A percentile compares a stretch with the other conserved stretches of the same genome.
phyloP scores from a whole-genome alignment of 2,797 vertebrate genomes.

The Salarias fasciatus region DNA sequence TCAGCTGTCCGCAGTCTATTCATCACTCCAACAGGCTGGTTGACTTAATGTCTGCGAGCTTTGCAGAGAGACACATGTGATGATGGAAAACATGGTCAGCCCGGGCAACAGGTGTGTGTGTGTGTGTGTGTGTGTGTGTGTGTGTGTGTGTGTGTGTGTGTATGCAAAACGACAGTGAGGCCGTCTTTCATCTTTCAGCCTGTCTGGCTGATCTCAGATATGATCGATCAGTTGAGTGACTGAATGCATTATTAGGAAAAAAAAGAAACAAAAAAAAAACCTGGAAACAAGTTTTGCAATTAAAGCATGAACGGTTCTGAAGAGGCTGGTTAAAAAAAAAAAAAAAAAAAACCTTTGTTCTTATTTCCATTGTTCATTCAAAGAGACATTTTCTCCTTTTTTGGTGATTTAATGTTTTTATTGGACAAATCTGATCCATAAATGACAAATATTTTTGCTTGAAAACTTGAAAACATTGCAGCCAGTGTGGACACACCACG shows the following conservation, averaged over 20 bases:
- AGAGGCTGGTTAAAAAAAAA: too few species aligned
- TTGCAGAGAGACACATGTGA: slow-evolving; percentile 38
- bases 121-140: slow-evolving; percentile 44
- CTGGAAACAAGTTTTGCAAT: too few species aligned
- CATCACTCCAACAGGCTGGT: slow-evolving; percentile 60
- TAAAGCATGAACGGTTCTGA: too few species aligned
- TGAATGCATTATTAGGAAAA: slow-evolving; percentile 12
- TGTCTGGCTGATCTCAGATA: slow-evolving; percentile 27
- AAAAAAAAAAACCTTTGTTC: too few species aligned
- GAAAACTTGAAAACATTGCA: too few species aligned
- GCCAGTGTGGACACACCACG: too few species aligned
- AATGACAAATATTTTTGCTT: too few species aligned
- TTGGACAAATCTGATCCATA: too few species aligned
- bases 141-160: slow-evolving; percentile 45
- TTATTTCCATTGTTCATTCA: too few species aligned
- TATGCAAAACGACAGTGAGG: slow-evolving; percentile 12
- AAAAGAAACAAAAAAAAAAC: too few species aligned
- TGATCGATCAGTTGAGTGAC: slow-evolving; percentile 31
- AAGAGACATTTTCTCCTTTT: too few species aligned
- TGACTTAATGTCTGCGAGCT: slow-evolving; percentile 63
- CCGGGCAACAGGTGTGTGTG: slow-evolving; percentile 55
- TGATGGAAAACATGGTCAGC: slow-evolving; percentile 54
- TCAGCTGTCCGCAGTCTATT: slow-evolving; percentile 72
- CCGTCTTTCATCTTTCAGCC: slow-evolving; percentile 40
- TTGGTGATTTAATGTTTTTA: too few species aligned